Percentiles rank a stretch among this genome's conserved stretches.
Conservation (phyloP, 1,140 invertebrate species). For the Eulimnadia texana region DNA sequence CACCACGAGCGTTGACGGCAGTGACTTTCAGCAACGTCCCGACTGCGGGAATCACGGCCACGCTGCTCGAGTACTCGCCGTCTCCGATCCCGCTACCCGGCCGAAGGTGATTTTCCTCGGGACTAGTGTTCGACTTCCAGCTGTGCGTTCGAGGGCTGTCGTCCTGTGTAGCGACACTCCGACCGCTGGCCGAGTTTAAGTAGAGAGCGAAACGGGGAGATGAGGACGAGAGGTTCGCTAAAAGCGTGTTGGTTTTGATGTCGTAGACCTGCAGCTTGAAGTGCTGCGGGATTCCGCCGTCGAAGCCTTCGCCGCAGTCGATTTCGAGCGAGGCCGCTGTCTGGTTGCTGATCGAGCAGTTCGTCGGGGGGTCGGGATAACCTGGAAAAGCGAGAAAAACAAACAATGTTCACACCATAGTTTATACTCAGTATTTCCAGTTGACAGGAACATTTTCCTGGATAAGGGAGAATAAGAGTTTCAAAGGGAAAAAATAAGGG, state of each 20-base stretch:
- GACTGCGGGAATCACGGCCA: constrained; percentile 15
- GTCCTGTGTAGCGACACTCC: not conserved
- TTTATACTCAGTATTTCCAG: too few species aligned
- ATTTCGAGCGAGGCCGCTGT: constrained; percentile 58
- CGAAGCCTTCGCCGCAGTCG: constrained; percentile 55
- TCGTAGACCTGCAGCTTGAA: constrained; percentile 68
- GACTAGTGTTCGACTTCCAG: constrained; percentile 7
- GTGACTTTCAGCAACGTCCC: constrained; percentile 42
- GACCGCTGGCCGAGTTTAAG: not conserved
- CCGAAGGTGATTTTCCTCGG: not conserved
- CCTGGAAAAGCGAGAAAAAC: constrained; percentile 16
- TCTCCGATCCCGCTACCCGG: not conserved
- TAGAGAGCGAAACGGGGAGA: constrained; percentile 13
- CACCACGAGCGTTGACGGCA: constrained; percentile 62
- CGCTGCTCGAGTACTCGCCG: not conserved
- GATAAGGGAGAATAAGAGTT: too few species aligned
- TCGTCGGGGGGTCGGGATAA: constrained; percentile 51
- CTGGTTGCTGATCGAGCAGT: constrained; percentile 57
- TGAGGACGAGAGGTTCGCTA: constrained; percentile 24
- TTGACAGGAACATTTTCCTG: too few species aligned
- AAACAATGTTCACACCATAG: too few species aligned
- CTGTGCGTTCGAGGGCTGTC: constrained; percentile 11
- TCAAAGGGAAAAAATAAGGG: too few species aligned
- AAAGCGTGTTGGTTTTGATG: constrained; percentile 31
- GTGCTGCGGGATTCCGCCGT: constrained; percentile 64